Evolutionary conservation across 2,888 invertebrate genomes (phyloP).

Genomic region (Ophion slaviceki): DNA sequence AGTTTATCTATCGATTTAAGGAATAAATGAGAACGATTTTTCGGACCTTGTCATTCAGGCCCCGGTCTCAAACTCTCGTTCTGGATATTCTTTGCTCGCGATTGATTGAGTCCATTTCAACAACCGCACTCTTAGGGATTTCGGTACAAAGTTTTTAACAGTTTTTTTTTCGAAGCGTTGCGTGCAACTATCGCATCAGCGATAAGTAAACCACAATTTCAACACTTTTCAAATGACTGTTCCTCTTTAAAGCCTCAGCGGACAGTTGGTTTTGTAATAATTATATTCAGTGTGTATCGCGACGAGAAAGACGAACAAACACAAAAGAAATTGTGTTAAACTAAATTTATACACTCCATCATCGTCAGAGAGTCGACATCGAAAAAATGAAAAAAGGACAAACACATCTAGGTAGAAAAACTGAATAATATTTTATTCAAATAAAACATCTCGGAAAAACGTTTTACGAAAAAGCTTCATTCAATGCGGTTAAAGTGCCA

Average conservation of each 20-base stretch:
- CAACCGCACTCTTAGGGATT: background rate
- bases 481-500: conserved; percentile 13
- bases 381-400: background rate
- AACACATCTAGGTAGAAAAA: conserved; percentile 1
- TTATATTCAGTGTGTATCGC: background rate
- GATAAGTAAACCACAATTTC: background rate
- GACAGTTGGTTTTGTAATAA: background rate
- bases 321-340: background rate
- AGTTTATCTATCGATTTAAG: no score
- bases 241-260: background rate
- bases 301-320: background rate
- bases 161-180: background rate
- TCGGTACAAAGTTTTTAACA: background rate
- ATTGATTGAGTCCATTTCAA: background rate
- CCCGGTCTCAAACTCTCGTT: background rate
- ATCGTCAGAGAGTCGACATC: background rate
- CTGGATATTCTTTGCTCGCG: background rate
- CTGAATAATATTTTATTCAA: conserved; percentile 25
- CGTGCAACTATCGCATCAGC: background rate
- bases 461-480: conserved; percentile 22
- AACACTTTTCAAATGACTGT: background rate
- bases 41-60: no score
- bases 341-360: conserved; percentile 10
- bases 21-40: no score
- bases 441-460: conserved; percentile 30